Percentiles rank a stretch among this genome's conserved stretches.
Conservation (phyloP, 1,140 invertebrate species). For the Sarcophaga bullata region DNA sequence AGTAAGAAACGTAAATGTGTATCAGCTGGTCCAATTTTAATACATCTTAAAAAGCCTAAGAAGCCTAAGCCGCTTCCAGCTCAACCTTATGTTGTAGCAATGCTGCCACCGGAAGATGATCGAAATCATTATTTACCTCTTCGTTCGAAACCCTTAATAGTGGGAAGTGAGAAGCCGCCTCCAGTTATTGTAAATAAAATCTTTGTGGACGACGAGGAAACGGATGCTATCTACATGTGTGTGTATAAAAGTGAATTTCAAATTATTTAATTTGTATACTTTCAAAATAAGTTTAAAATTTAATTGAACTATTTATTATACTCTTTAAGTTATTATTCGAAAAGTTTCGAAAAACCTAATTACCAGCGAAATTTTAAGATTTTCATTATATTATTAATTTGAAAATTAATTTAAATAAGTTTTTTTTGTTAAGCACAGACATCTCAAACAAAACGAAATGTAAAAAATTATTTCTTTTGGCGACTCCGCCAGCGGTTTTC, state of each 20-base stretch:
- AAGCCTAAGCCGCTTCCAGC: constrained; percentile 49
- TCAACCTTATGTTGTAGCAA: constrained; percentile 25
- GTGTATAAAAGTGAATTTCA: constrained; percentile 45
- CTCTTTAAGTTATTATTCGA: too few species aligned
- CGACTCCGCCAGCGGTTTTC: too few species aligned
- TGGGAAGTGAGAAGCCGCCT: constrained; percentile 14
- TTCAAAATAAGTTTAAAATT: background rate
- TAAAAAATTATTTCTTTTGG: too few species aligned
- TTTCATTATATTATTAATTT: too few species aligned
- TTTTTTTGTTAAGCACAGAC: too few species aligned
- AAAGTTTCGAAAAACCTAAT: too few species aligned
- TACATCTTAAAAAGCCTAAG: constrained; percentile 50
- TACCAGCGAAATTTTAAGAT: too few species aligned
- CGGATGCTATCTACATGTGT: constrained; percentile 54
- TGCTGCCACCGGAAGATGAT: constrained; percentile 6
- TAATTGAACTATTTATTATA: too few species aligned
- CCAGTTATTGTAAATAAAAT: constrained; percentile 6
- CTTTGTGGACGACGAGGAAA: constrained; percentile 40
- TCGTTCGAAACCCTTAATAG: constrained; percentile 37
- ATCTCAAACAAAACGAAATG: too few species aligned
- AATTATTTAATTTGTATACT: background rate
- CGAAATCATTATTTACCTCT: constrained; percentile 44
- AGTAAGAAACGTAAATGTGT: constrained; percentile 62
- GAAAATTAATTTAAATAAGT: too few species aligned
- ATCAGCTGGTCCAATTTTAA: constrained; percentile 61